Percentiles rank a stretch among this genome's conserved stretches.
phyloP scores from a whole-genome alignment of 2,888 invertebrate species.

The Drosophila anceps region DNA sequence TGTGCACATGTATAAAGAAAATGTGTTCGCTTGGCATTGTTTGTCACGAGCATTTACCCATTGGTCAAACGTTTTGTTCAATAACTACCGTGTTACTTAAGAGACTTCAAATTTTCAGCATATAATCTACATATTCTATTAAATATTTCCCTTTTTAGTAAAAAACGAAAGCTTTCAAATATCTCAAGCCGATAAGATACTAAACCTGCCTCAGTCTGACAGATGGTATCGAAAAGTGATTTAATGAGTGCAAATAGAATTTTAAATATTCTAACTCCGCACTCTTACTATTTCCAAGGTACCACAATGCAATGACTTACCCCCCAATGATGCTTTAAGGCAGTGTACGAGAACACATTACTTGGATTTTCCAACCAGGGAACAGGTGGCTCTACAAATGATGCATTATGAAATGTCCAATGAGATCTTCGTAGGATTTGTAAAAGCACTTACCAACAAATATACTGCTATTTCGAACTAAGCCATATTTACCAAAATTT shows the following conservation, averaged over 20 bases:
- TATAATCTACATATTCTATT: no score
- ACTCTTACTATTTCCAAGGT: neutral
- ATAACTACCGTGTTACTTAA: no score
- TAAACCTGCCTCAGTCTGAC: neutral
- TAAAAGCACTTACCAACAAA: conserved; percentile 12
- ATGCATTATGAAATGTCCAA: neutral
- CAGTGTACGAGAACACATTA: conserved; percentile 36
- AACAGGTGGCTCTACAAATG: conserved; percentile 35
- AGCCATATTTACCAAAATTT: neutral
- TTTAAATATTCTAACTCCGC: neutral
- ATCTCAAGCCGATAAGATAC: no score
- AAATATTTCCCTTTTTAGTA: no score
- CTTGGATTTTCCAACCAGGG: conserved; percentile 51
- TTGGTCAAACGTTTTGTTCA: no score
- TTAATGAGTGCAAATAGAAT: neutral
- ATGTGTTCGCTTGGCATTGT: no score
- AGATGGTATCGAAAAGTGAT: neutral
- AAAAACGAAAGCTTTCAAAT: no score
- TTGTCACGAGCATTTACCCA: no score
- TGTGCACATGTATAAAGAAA: no score
- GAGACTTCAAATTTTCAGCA: no score
- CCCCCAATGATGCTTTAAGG: conserved; percentile 62
- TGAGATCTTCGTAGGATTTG: neutral
- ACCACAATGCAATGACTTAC: conserved; percentile 47
- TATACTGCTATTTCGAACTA: conserved; percentile 6